Base-by-base conservation (phyloP, 1,140 invertebrate genomes). In the Drosophila littoralis region DNA sequence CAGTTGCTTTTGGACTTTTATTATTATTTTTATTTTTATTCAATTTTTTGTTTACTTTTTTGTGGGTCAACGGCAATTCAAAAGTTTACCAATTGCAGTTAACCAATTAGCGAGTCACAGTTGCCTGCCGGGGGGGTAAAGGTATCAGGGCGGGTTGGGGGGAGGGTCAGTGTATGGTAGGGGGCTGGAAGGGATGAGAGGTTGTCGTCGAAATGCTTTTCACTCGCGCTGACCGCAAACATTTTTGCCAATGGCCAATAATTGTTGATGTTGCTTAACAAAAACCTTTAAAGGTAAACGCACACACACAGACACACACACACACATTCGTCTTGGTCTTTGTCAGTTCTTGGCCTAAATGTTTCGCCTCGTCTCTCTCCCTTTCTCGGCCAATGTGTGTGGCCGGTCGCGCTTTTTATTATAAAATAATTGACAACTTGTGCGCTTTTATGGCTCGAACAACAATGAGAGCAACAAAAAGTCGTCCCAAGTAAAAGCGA, bases 401-500 rank as follows among this genome's bases (percentile, higher is more conserved):
- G 57, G 57, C 38, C 66, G 17, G 36, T 36, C 54, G 36, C 46
- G 40, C 64, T 68, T 72, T 82, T 85, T 73, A 76, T 88, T 85
- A 79, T 88, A 85, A 85, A 85, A 79, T 88, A 85, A 85, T 85
- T 88, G 83, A 88, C 75, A 85, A 86, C 78, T 75, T 75, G 65
- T 64, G 67, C 40, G 67, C 72, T 65, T 77, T 69, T 65, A 76
- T 65, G 69, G 68, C 35, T 38, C 67, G 63, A 28, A 71, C 77
- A 77, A 82, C 67, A 72, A 82, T 74, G 57, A 74, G 71, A 88
- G 80, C 68, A 82, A 65, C 66, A 65, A 74, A 61, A 60, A 65
- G 48, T 65, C 60, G 65, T 78, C 22, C 5, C 79, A 79, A 66
- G 71, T 66, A 70, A 82, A 82, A 78, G 69, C 61, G 59, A 70